phyloP scores from a whole-genome alignment of 2,113 vertebrate genomes.

The Cettia cetti region DNA sequence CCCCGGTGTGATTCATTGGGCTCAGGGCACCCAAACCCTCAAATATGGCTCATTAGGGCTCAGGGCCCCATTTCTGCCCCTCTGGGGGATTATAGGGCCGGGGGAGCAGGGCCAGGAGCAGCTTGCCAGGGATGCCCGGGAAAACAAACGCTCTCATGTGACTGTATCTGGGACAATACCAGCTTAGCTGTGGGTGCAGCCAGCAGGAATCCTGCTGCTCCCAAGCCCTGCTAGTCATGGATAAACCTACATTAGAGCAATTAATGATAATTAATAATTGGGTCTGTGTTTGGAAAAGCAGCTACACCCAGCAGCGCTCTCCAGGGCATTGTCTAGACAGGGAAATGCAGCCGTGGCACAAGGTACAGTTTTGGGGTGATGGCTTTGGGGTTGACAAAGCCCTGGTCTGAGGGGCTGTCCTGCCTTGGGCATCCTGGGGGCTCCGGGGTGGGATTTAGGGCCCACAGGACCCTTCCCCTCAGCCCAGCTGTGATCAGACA shows the following conservation, averaged over 20 bases:
- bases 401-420: background rate
- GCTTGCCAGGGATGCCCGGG: background rate
- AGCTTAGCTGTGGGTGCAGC: slow-evolving; percentile 20
- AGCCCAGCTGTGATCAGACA: background rate
- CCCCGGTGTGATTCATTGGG: fast-evolving
- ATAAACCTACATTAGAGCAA: slow-evolving; percentile 19
- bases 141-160: slow-evolving; percentile 24
- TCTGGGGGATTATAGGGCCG: fast-evolving
- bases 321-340: background rate
- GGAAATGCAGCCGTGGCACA: fast-evolving
- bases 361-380: background rate
- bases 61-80: background rate
- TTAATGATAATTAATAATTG: slow-evolving; percentile 9
- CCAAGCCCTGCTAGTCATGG: background rate
- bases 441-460: background rate
- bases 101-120: background rate
- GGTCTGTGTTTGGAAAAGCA: background rate
- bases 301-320: background rate
- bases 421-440: fast-evolving
- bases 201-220: slow-evolving; percentile 27
- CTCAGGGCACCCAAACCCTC: background rate
- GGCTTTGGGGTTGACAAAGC: background rate
- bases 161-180: slow-evolving; percentile 47
- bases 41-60: fast-evolving
- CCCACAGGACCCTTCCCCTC: background rate